These are phyloP conservation scores for Phoxinus phoxinus DNA, from an alignment of 2,113 vertebrate genomes.

Conservation along the genomic window DNA sequence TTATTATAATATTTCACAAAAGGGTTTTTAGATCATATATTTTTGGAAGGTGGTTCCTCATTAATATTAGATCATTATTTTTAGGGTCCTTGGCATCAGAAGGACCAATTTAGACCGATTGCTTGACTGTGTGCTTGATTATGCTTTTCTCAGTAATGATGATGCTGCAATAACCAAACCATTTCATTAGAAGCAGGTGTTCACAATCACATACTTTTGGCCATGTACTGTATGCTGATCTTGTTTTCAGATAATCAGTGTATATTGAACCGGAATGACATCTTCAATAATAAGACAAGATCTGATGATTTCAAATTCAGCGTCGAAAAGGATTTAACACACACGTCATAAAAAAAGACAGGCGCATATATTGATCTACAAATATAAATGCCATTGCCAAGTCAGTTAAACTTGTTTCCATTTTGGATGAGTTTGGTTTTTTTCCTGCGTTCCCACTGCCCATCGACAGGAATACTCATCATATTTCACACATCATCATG, in stretches of 20 bases:
- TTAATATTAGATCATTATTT: neutral
- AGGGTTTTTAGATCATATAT: neutral
- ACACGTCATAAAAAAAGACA: neutral
- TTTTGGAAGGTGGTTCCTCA: neutral
- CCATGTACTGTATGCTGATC: neutral
- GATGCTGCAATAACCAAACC: too few species aligned
- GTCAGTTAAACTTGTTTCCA: neutral
- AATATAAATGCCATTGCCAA: neutral
- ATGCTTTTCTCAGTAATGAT: neutral
- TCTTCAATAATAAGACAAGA: conserved; percentile 7
- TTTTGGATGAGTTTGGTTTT: neutral
- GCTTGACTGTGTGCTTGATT: neutral
- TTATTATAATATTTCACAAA: neutral
- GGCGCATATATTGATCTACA: neutral
- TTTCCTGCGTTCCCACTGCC: conserved; percentile 36
- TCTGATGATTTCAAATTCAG: neutral
- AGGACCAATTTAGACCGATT: neutral
- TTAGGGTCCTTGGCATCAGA: neutral
- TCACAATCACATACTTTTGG: conserved; percentile 30
- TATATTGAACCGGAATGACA: conserved; percentile 15
- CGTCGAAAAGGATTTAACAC: neutral
- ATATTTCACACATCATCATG: conserved; percentile 4
- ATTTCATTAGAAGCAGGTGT: conserved; percentile 5
- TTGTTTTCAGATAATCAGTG: neutral
- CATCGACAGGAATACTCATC: conserved; percentile 5